Base-by-base conservation (phyloP, 2,113 vertebrate species). In the Motacilla tschutschensis region DNA sequence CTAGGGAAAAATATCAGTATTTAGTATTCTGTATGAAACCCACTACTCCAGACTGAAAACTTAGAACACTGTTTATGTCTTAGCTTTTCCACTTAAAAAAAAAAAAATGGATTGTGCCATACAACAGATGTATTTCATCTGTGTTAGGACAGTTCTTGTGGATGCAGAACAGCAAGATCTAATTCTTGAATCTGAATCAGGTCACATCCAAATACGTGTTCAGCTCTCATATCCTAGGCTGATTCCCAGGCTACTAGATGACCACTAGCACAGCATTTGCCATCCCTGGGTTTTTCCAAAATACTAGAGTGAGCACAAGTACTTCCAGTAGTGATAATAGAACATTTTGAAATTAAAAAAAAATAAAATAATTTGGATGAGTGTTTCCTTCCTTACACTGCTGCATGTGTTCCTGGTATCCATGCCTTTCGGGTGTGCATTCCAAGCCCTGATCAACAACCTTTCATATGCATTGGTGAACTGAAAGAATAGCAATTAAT, bases 281-380 rank as follows among this genome's bases (percentile, higher is more conserved):
- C 16, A 38, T 16, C 31, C 14, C 12, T 28, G 16, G 0, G 1
- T 35, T 58, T 36, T 63, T 59, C 26, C 17, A 48, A 16, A 93
- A 38, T 33, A 22, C 25, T 38, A 12, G 38, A 6, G 53, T 70
- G 16, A 65, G 8, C 12, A 29, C 8, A 51, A 14, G 9, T 81
- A 18, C 8, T 62, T 66, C 25, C 19, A 54, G 48, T 6, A 87
- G 14, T 9, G 3, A 41, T 48, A 54, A 54, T 17, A 2, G 9
- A 83, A 35, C 9, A 21, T 53, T 74, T 58, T 6, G 18, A 59
- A 83, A 38, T 24, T 20, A 0, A 8, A 62, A 11, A 38, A 22
- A 17, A 11, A 10, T 2, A 18, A 17, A 18, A 19, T 3, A 17
- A 18, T 10, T 4, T 14, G 1, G 6, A 2, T 26, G 25, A 59